A percentile compares a stretch with the other conserved stretches of the same genome.
phyloP scores from a whole-genome alignment of 1,140 invertebrate genomes.

The Manduca sexta region DNA sequence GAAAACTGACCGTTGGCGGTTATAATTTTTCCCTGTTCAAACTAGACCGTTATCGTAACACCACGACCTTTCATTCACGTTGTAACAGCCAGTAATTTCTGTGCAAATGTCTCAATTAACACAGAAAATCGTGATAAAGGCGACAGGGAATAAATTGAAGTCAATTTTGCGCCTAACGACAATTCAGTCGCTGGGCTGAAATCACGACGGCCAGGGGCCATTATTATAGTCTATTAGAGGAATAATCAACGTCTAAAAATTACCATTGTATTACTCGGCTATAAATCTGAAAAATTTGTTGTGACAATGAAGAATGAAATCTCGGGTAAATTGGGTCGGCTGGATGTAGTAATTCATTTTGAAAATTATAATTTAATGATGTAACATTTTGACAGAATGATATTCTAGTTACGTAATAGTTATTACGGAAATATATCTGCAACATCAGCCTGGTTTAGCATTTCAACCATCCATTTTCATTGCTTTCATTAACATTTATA shows the following conservation, averaged over 20 bases:
- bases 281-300: too few species aligned
- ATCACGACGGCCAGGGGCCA: constrained; percentile 31
- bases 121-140: constrained; percentile 56
- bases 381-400: too few species aligned
- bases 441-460: too few species aligned
- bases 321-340: too few species aligned
- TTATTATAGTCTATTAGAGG: constrained; percentile 16
- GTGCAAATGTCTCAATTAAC: constrained; percentile 67
- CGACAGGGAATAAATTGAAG: constrained; percentile 53
- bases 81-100: constrained; percentile 47
- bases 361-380: too few species aligned
- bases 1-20: constrained; percentile 6
- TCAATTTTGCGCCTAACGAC: constrained; percentile 47
- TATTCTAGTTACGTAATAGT: too few species aligned
- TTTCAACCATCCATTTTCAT: too few species aligned
- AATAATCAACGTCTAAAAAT: constrained; percentile 16
- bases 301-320: too few species aligned
- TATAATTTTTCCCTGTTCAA: constrained; percentile 18
- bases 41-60: constrained; percentile 22
- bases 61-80: constrained; percentile 26
- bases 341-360: too few species aligned
- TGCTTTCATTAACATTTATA: too few species aligned
- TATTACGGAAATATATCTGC: too few species aligned
- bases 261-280: constrained; percentile 1
- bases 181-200: constrained; percentile 47